phyloP scores from a whole-genome alignment of 2,888 invertebrate genomes.

The Zygogramma bicolorata region DNA sequence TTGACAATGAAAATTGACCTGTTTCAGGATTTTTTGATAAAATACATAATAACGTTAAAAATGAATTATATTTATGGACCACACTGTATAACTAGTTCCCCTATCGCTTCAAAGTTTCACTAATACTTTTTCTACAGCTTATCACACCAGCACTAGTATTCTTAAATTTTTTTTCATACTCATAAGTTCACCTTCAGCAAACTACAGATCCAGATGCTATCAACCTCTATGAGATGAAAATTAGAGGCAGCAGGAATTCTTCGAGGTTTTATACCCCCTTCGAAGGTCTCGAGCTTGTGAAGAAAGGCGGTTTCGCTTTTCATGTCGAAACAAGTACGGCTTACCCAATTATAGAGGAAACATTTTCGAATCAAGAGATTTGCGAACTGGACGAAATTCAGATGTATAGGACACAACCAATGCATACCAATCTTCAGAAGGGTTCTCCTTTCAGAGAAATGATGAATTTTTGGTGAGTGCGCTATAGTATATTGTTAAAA shows the following conservation, averaged over 20 bases:
- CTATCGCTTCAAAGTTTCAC: no score
- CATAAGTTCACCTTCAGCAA: constrained; percentile 65
- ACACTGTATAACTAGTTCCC: no score
- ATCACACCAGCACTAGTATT: not conserved
- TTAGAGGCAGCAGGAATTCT: constrained; percentile 58
- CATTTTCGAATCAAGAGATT: constrained; percentile 75
- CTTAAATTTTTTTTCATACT: not conserved
- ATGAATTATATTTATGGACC: no score
- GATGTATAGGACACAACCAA: constrained; percentile 73
- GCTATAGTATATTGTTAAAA: not conserved
- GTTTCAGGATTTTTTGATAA: no score
- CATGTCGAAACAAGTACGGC: constrained; percentile 77
- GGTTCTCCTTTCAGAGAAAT: constrained; percentile 75
- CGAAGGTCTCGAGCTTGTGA: constrained; percentile 72
- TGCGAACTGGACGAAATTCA: constrained; percentile 77
- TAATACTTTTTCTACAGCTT: no score
- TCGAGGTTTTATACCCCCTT: constrained; percentile 70
- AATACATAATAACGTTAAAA: no score
- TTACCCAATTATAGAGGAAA: constrained; percentile 76
- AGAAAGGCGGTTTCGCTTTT: constrained; percentile 77
- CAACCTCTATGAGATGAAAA: constrained; percentile 73
- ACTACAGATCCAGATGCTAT: constrained; percentile 74
- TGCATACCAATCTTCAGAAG: constrained; percentile 71
- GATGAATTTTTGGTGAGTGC: constrained; percentile 72
- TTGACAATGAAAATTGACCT: no score